Conservation (phyloP, 2,797 vertebrate species). For the Sebastiscus tertius region DNA sequence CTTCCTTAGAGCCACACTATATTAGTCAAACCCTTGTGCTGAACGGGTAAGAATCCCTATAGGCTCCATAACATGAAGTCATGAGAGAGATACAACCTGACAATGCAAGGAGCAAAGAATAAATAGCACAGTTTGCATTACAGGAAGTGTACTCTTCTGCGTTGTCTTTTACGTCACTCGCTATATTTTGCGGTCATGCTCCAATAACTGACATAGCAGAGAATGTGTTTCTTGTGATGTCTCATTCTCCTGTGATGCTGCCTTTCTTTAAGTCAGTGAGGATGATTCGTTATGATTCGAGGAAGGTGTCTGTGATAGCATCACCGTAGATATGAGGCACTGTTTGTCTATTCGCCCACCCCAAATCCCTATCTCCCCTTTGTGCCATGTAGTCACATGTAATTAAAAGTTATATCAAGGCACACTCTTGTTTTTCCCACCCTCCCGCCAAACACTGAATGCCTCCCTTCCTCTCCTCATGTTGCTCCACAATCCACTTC, state of each 20-base stretch:
- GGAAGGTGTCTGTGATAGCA: not conserved
- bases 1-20: not conserved
- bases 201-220: not conserved
- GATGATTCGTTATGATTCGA: not conserved
- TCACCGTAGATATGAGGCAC: not conserved
- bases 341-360: not conserved
- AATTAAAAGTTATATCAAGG: constrained; percentile 24
- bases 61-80: not conserved
- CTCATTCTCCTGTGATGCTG: not conserved
- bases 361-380: constrained; percentile 5
- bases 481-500: constrained; percentile 41
- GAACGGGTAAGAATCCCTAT: not conserved
- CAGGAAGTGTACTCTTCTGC: not conserved
- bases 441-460: not conserved
- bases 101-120: not conserved
- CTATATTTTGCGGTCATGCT: not conserved
- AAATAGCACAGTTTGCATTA: not conserved
- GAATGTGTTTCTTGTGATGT: not conserved
- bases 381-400: constrained; percentile 21
- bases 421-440: constrained; percentile 37
- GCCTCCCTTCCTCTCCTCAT: constrained; percentile 26
- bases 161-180: not conserved
- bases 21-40: not conserved
- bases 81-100: not conserved
- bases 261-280: not conserved